Conservation (phyloP, 2,113 vertebrate species). For the Bolborhynchus lineola region DNA sequence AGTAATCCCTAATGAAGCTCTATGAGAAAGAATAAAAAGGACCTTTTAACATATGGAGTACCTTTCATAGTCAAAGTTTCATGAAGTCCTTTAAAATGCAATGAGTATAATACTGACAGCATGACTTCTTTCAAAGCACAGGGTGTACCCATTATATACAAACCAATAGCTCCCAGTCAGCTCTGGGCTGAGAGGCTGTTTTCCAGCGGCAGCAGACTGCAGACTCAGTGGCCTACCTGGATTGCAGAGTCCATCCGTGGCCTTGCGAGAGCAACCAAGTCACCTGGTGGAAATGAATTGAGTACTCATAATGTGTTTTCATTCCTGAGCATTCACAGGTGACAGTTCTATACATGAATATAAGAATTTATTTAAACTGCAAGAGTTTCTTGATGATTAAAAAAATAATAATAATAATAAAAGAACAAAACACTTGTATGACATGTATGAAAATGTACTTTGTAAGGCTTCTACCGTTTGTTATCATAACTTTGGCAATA, state of each 20-base stretch:
- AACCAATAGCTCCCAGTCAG: neutral
- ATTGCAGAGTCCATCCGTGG: neutral
- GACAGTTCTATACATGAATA: neutral
- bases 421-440: neutral
- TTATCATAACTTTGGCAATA: neutral
- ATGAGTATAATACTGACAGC: neutral
- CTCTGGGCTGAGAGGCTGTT: neutral
- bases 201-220: neutral
- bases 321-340: neutral
- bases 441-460: neutral
- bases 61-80: neutral
- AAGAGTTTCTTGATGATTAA: neutral
- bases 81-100: neutral
- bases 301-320: neutral
- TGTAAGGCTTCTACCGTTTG: neutral
- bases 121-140: neutral
- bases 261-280: neutral
- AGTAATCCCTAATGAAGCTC: slow-evolving; percentile 22
- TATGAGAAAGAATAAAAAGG: neutral
- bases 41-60: neutral
- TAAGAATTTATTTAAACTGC: neutral
- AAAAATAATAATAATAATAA: neutral
- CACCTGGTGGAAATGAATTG: neutral
- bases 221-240: neutral
- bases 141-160: rapidly evolving